Percentiles rank a stretch among this genome's conserved stretches.
Evolutionary conservation across 2,113 vertebrate genomes (phyloP).

Genomic region (Hemichromis elongatus): DNA sequence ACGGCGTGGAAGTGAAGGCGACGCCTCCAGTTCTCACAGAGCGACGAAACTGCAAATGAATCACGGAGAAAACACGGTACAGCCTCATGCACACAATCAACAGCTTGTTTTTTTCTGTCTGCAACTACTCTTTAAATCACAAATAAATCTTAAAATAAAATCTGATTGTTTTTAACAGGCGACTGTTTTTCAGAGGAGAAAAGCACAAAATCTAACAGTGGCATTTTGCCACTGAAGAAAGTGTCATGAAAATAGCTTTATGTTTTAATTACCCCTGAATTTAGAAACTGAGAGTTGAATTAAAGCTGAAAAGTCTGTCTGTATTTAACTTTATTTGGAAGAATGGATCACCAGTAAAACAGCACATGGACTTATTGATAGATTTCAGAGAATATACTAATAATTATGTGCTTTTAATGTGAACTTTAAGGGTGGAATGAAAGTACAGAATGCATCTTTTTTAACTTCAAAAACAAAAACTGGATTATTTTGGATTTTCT

Average conservation of each 20-base stretch:
- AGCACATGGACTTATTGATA: not conserved
- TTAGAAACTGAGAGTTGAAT: not conserved
- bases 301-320: not conserved
- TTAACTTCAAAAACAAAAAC: not conserved
- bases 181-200: not conserved
- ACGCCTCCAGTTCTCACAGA: constrained; percentile 44
- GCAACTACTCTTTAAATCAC: not conserved
- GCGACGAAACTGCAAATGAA: constrained; percentile 52
- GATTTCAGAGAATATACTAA: too few relatives aligned
- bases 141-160: not conserved
- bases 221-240: not conserved
- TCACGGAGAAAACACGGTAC: constrained; percentile 16
- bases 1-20: constrained; percentile 32
- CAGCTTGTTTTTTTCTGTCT: not conserved
- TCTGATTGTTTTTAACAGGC: not conserved
- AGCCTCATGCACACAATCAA: not conserved
- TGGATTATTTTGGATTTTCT: not conserved
- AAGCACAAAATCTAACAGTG: not conserved
- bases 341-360: not conserved
- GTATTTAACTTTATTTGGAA: not conserved
- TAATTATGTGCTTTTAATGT: not conserved
- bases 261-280: not conserved
- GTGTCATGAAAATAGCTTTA: not conserved
- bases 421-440: not conserved
- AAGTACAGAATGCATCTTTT: not conserved